Evolutionary conservation across 2,113 vertebrate genomes (phyloP), one percentile per base, ranked within the genome.

Genomic region (Columba livia): DNA sequence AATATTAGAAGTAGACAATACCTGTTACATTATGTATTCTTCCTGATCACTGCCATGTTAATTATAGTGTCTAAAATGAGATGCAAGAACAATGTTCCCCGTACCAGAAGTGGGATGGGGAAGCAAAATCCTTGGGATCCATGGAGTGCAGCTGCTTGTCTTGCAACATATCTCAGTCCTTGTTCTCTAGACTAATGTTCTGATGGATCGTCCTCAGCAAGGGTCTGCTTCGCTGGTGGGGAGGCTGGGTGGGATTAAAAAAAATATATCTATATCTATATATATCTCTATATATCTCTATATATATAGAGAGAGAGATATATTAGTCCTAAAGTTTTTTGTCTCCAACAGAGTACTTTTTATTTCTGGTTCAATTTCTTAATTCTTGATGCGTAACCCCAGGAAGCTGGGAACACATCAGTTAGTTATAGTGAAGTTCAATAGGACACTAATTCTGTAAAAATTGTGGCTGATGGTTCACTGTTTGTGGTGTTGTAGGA

Each of bases 31-130:
- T 81, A 21, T 11, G 4, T 75, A 26, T 34, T 91, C 29, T 50
- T 85, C 77, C 53, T 79, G 20, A 69, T 90, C 8, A 16, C 10
- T 31, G 6, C 54, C 42, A 24, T 65, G 6, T 51, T 79, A 56
- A 80, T 28, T 85, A 9, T 84, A 56, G 70, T 24, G 85, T 47
- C 24, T 53, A 42, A 95, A 78, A 73, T 67, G 11, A 81, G 42
- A 32, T 26, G 26, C 16, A 85, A 5, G 44, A 67, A 13, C 62
- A 57, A 6, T 0, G 0, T 58, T 16, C 21, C 29, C 67, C 57
- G 0, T 66, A 38, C 34, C 16, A 32, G 73, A 51, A 79, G 19
- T 72, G n/a, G 29, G 57, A 42, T 64, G 34, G 34, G 15, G 44
- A 72, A 51, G 36, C 11, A 19, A 36, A 87, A 81, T 86, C 48